phyloP scores from a whole-genome alignment of 1,140 invertebrate genomes.

The Aphaenogaster rudis region DNA sequence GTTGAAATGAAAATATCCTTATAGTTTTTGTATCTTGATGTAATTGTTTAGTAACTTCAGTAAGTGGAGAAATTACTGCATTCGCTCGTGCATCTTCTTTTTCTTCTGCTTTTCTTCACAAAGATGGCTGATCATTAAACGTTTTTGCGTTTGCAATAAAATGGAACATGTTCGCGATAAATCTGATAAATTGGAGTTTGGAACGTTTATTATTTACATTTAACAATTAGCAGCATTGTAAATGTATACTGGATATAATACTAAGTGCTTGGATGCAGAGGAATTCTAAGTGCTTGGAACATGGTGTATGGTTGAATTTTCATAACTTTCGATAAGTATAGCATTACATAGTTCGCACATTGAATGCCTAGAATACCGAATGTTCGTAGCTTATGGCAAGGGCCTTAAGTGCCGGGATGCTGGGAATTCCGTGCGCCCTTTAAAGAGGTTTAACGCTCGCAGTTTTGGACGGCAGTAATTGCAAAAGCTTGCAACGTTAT shows the following conservation, averaged over 20 bases:
- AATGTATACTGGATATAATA: neutral
- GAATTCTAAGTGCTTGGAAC: neutral
- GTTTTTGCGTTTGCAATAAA: neutral
- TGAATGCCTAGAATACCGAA: neutral
- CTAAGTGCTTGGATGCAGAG: neutral
- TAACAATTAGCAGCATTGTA: neutral
- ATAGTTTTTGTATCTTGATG: neutral
- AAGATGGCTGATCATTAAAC: neutral
- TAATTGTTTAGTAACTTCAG: neutral
- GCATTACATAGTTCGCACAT: neutral
- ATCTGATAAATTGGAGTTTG: neutral
- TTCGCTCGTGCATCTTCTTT: neutral
- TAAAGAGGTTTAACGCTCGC: neutral
- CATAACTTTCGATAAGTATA: neutral
- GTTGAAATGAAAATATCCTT: neutral
- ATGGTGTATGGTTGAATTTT: neutral
- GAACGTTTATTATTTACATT: neutral
- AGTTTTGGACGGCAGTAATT: constrained; percentile 27
- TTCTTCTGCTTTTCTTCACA: neutral
- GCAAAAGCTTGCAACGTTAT: constrained; percentile 31
- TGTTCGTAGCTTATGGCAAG: neutral
- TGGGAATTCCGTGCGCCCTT: neutral
- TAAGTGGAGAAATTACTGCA: neutral
- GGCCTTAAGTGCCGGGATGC: neutral
- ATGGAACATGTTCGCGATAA: neutral